Conservation (phyloP, 2,797 vertebrate species). For the Melanotaenia pygmaea region DNA sequence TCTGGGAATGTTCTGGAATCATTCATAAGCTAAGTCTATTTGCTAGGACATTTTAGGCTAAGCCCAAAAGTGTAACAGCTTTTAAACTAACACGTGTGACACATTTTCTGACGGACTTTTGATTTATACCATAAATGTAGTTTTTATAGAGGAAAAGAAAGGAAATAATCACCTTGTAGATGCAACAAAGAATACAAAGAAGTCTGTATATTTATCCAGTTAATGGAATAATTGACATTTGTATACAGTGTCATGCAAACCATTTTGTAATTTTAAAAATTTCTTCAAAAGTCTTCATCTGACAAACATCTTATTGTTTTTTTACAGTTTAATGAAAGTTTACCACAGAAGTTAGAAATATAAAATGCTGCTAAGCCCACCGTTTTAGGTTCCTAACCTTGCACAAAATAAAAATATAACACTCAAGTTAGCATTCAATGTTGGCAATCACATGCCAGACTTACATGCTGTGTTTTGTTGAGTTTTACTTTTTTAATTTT, state of each 20-base stretch:
- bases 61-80: not conserved
- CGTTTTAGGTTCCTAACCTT: not conserved
- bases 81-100: not conserved
- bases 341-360: constrained; percentile 12
- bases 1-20: no score
- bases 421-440: constrained; percentile 36
- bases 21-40: no score
- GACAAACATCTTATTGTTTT: constrained; percentile 5
- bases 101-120: not conserved
- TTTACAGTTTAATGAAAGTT: constrained; percentile 4
- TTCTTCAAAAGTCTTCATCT: constrained; percentile 1
- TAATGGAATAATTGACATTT: constrained; percentile 13
- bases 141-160: not conserved
- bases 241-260: constrained; percentile 12
- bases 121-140: not conserved
- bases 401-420: constrained; percentile 8
- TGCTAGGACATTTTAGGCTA: no score
- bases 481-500: not conserved
- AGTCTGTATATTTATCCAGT: constrained; percentile 16
- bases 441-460: constrained; percentile 21
- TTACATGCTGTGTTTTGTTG: constrained; percentile 14
- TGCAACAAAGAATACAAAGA: not conserved
- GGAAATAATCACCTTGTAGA: not conserved
- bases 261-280: not conserved
- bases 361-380: not conserved